These are phyloP conservation scores for Eleutherodactylus coqui DNA, from an alignment of 2,797 vertebrate genomes.

Conservation along the genomic window DNA sequence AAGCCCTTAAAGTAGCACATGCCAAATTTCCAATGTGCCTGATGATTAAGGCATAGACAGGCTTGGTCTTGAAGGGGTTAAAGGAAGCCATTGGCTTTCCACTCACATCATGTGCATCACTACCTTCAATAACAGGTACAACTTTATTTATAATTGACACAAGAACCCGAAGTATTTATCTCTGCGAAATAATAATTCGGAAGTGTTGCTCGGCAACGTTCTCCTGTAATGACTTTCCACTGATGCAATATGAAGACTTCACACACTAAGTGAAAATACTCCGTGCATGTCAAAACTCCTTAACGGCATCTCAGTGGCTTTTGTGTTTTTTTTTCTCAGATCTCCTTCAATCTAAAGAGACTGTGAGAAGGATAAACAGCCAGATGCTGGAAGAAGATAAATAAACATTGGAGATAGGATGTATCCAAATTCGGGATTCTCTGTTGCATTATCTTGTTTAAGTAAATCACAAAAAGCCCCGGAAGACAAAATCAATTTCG, in stretches of 20 bases:
- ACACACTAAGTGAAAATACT: conserved; percentile 22
- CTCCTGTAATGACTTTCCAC: conserved; percentile 19
- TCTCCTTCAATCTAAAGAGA: conserved; percentile 42
- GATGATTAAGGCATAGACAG: too few species aligned
- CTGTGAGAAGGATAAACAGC: conserved; percentile 21
- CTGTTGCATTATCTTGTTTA: conserved; percentile 54
- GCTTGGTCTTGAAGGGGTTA: not conserved
- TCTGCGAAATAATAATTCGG: conserved; percentile 14
- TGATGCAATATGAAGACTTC: conserved; percentile 30
- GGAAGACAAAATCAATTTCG: conserved; percentile 54
- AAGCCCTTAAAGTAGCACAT: too few species aligned
- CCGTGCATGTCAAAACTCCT: conserved; percentile 30
- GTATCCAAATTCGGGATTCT: conserved; percentile 42
- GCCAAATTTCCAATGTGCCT: too few species aligned
- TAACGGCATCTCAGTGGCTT: conserved; percentile 20
- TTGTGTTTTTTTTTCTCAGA: conserved; percentile 45
- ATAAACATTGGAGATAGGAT: conserved; percentile 38
- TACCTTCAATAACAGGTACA: not conserved
- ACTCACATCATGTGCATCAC: not conserved
- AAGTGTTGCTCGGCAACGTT: conserved; percentile 25
- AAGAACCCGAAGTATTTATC: conserved; percentile 26
- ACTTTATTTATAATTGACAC: not conserved
- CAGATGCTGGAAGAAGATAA: conserved; percentile 46
- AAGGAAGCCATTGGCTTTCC: not conserved
- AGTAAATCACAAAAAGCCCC: conserved; percentile 50